These are phyloP conservation scores for Lepidochitona cinerea DNA, from an alignment of 2,888 invertebrate species.

Conservation along the genomic window DNA sequence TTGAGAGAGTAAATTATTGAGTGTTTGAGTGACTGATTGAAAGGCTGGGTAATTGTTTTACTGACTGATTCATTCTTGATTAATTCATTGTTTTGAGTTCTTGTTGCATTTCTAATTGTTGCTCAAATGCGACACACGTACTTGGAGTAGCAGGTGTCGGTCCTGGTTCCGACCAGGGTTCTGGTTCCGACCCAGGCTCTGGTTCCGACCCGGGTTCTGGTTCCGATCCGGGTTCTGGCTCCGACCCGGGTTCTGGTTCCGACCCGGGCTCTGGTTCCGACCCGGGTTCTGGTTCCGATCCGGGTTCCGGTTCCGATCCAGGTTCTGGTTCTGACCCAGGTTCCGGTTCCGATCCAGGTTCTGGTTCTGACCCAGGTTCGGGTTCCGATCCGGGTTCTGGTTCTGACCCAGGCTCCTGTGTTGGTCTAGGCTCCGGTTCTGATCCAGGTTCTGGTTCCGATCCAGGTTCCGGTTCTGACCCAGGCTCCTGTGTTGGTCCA, in stretches of 20 bases:
- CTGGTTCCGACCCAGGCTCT: background rate
- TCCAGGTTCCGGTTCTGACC: background rate
- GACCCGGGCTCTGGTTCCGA: background rate
- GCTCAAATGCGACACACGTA: too few relatives aligned
- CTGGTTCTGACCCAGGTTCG: background rate
- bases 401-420: background rate
- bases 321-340: constrained; percentile 6
- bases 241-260: background rate
- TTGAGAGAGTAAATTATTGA: too few relatives aligned
- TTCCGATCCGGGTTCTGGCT: background rate
- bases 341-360: background rate
- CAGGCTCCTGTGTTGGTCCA: background rate
- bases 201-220: background rate
- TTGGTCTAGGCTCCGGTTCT: background rate
- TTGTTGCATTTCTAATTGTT: too few relatives aligned
- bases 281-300: background rate
- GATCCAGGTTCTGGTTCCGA: constrained; percentile 15
- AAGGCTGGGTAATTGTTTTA: too few relatives aligned
- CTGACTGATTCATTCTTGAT: too few relatives aligned
- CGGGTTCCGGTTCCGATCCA: constrained; percentile 17
- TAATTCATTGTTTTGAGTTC: too few relatives aligned
- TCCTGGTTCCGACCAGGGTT: too few relatives aligned
- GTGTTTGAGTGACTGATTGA: too few relatives aligned
- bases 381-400: background rate
- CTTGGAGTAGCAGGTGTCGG: too few relatives aligned